Base-by-base conservation (phyloP, 2,113 vertebrate species). In the Varanus salvator region DNA sequence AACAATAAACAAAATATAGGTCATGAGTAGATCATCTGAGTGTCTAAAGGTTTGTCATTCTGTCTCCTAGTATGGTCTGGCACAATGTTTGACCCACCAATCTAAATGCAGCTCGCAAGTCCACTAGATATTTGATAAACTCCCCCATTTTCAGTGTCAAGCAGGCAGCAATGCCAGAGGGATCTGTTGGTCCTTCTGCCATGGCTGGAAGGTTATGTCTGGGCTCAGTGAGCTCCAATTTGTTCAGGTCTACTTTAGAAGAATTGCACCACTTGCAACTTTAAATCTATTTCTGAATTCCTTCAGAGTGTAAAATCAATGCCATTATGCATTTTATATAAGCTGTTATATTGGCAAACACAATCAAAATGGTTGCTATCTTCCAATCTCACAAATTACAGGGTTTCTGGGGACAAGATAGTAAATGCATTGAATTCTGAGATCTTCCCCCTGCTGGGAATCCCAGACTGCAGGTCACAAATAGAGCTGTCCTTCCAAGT, bases 341-440 rank as follows among this genome's bases (percentile, higher is more conserved):
- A 66, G 54, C 17, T 57, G 57, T 84, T 85, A 57, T 29, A 88
- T 60, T 82, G 52, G 14, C n/a, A 72, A 72, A 88, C 8, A 15
- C 19, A 29, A 69, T 44, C 7, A 54, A 69, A 88, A 23, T 82
- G 64, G 78, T 31, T 71, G 48, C 66, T 82, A 60, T 82, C 34
- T 72, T 82, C 50, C 68, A 82, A 74, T 57, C 78, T 82, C n/a
- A 88, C 23, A 81, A 81, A 81, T 72, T 57, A 72, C n/a, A 88
- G 48, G 66, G 14, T 27, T 81, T 71, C 12, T 27, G 48, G 31
- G 54, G n/a, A 52, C 4, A n/a, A 82, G 17, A 3, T 27, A 72
- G 78, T 29, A 27, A 82, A n/a, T 60, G 21, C 25, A 74, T 48
- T 88, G 34, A 44, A 88, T 88, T 82, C 34, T 88, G 52, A 52